Evolutionary conservation across 2,888 invertebrate genomes (phyloP), one percentile per base, ranked within the genome.

Genomic region (Malthinus flaveolus): DNA sequence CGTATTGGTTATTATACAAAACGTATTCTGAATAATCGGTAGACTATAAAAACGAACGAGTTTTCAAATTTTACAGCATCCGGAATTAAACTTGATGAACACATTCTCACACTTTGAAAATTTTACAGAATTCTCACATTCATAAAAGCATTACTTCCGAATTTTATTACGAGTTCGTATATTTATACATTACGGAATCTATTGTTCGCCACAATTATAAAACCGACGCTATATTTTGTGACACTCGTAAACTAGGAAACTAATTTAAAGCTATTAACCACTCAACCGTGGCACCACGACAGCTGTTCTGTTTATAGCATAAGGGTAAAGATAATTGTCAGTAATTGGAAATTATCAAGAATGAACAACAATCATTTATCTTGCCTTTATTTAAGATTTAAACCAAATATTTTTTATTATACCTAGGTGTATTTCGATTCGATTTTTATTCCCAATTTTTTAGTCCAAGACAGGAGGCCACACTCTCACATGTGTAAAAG

Each of bases 191-290:
- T 55, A 49, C 37, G 44, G 47, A 42, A 50, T 46, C 11, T 49
- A 39, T 55, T 55, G 59, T 59, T 59, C 49, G 47, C 50, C 46
- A 55, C 55, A 59, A 59, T 59, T 59, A 55, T 59, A 59, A 59
- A 59, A 59, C 54, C 59, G 59, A 47, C 49, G 59, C 31, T 45
- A 52, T 59, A 51, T 55, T 55, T 59, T 54, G 54, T 55, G 59
- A 51, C 59, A 51, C 47, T 59, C 55, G 39, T 59, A 59, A 59
- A 59, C 59, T 59, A 59, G 59, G 54, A 59, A 59, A 59, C 59
- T 59, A 59, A 59, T 59, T 59, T 55, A 55, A 59, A 48, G 59
- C 59, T 59, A 59, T 55, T 59, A 59, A 59, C 54, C 54, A 55
- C 59, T 59, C 59, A 59, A 37, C 53, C 53, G 49, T 59, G 49